A percentile compares a stretch with the other conserved stretches of the same genome.
Evolutionary conservation across 2,113 vertebrate species (phyloP).

Genomic region (Ivindomyrus marchei): DNA sequence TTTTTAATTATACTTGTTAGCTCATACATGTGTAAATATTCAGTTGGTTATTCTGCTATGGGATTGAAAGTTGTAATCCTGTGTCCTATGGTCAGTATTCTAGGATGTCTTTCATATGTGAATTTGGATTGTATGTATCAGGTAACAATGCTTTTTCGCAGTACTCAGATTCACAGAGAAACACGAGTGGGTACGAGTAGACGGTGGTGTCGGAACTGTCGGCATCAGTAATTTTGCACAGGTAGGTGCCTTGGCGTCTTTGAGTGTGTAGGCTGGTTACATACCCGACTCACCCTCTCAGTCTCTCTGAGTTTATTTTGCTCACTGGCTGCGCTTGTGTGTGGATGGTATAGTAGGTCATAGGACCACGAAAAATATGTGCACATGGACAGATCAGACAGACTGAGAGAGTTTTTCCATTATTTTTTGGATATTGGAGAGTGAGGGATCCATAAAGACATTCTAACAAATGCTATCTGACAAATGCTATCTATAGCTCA

Average conservation of each 20-base stretch:
- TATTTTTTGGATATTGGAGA: neutral
- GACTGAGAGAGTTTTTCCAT: neutral
- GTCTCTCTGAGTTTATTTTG: neutral
- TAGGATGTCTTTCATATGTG: neutral
- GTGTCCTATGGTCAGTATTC: neutral
- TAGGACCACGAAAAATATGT: neutral
- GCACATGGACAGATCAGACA: neutral
- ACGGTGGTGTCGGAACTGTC: constrained; percentile 78
- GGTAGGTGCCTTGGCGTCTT: constrained; percentile 57
- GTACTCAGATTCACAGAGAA: constrained; percentile 96
- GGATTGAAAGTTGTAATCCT: neutral
- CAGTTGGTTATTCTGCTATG: neutral
- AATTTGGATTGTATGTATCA: neutral
- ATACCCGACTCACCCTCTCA: neutral
- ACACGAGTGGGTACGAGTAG: constrained; percentile 88
- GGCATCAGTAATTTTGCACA: constrained; percentile 97
- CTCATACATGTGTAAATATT: neutral
- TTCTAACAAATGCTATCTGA: neutral
- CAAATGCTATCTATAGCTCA: neutral
- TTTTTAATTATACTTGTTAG: neutral
- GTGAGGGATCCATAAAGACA: neutral
- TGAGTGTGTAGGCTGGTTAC: neutral
- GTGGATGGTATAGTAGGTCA: neutral
- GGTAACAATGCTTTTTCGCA: constrained; percentile 50
- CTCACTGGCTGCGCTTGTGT: neutral